These are phyloP conservation scores for Lasioglossum leucozonium DNA, from an alignment of 2,888 invertebrate genomes.

Conservation along the genomic window DNA sequence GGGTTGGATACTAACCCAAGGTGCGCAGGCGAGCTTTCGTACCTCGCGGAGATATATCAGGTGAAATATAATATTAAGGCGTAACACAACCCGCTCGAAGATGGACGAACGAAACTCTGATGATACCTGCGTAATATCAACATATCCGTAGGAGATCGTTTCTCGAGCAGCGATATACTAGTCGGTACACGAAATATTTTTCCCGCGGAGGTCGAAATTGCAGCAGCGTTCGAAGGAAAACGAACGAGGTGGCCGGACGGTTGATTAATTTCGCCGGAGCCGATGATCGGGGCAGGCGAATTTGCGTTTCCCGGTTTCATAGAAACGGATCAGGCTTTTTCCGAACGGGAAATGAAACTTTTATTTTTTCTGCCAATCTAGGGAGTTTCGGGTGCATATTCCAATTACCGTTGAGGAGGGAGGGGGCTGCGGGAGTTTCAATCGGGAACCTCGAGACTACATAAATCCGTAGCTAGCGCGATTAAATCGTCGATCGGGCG, in stretches of 20 bases:
- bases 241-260: too few relatives aligned
- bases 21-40: background rate
- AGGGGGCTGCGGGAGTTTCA: too few relatives aligned
- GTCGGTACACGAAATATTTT: background rate
- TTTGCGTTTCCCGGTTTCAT: constrained; percentile 5
- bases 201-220: background rate
- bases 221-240: background rate
- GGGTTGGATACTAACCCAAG: constrained; percentile 2
- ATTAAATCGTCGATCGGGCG: background rate
- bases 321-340: background rate
- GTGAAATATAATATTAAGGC: background rate
- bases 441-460: background rate
- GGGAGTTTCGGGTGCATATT: background rate
- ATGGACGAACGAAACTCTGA: background rate
- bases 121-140: background rate
- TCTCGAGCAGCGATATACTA: background rate
- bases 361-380: background rate
- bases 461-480: background rate
- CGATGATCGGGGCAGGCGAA: background rate
- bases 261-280: constrained; percentile 10
- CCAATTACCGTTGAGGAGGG: background rate
- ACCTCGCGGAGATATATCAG: background rate
- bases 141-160: background rate
- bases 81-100: background rate
- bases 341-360: background rate